A percentile compares a stretch with the other conserved stretches of the same genome.
Conservation (phyloP, 2,113 vertebrate species). For the Antechinus flavipes region DNA sequence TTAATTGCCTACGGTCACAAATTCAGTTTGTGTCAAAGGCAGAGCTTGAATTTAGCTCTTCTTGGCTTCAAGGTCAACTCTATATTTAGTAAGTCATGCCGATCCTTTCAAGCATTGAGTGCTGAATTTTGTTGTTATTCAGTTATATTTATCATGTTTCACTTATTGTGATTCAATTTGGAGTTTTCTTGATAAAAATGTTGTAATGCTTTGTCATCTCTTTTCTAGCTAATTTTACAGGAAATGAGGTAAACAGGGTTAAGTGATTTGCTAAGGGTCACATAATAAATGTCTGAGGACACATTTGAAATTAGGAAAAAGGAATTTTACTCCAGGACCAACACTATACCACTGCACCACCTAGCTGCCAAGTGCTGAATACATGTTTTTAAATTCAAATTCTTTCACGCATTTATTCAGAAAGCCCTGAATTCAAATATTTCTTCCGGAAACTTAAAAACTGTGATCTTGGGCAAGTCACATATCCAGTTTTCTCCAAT, state of each 20-base stretch:
- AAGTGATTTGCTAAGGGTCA: neutral
- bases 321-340: neutral
- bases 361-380: neutral
- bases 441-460: neutral
- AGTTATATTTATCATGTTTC: neutral
- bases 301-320: neutral
- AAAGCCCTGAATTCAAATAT: neutral
- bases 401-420: neutral
- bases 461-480: neutral
- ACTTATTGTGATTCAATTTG: neutral
- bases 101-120: neutral
- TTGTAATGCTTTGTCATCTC: too few species aligned
- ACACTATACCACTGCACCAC: neutral
- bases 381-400: neutral
- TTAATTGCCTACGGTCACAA: neutral
- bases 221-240: neutral
- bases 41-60: neutral
- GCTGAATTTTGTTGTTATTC: neutral
- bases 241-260: neutral
- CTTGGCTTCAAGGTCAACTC: neutral
- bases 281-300: neutral
- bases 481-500: too few species aligned
- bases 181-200: neutral
- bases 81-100: neutral
- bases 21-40: neutral